These are phyloP conservation scores for Arizona elegans DNA, from an alignment of 2,113 vertebrate species.

Conservation along the genomic window DNA sequence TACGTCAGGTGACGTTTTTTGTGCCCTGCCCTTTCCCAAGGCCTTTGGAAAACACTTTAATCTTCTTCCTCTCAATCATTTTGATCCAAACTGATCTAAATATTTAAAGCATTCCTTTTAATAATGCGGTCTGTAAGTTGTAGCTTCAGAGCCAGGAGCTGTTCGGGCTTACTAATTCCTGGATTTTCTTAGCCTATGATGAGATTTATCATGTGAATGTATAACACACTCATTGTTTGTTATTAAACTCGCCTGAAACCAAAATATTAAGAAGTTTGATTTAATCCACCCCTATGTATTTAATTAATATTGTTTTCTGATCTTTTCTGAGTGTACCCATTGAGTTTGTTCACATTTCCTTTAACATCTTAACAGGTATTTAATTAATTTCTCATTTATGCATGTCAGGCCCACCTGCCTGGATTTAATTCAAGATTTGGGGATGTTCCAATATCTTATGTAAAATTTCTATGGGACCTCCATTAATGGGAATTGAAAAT, in stretches of 20 bases:
- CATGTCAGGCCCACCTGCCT: neutral
- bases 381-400: neutral
- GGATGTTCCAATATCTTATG: neutral
- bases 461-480: neutral
- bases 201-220: neutral
- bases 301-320: neutral
- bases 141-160: neutral
- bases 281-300: neutral
- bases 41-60: slow-evolving; percentile 35
- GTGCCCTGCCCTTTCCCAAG: neutral
- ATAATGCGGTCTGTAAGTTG: slow-evolving; percentile 5
- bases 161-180: neutral
- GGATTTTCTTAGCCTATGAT: neutral
- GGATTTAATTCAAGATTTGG: neutral
- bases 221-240: neutral
- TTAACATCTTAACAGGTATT: fast-evolving
- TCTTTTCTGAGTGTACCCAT: neutral
- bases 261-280: neutral
- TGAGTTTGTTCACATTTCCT: neutral
- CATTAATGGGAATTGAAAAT: neutral
- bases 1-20: neutral
- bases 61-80: neutral
- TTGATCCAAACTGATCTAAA: neutral
- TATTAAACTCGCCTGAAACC: neutral
- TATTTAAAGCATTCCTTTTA: neutral